Evolutionary conservation across 2,113 vertebrate genomes (phyloP).

Genomic region (Dendrocopos noguchii): DNA sequence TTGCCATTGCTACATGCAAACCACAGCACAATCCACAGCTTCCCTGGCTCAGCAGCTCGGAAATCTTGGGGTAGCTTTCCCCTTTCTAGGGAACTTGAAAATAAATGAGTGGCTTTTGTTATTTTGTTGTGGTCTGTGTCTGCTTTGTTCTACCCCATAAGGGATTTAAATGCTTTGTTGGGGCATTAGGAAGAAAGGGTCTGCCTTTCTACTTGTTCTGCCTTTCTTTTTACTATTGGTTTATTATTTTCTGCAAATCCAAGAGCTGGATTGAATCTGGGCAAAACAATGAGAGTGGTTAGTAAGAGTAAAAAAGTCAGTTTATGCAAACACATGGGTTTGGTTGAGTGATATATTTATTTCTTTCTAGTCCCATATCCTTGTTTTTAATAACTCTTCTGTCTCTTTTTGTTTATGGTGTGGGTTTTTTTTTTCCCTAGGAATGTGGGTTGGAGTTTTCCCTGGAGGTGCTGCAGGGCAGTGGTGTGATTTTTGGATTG

Average conservation of each 20-base stretch:
- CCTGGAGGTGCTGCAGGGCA: background rate
- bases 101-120: slow-evolving; percentile 68
- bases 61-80: slow-evolving; percentile 31
- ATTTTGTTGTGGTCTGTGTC: slow-evolving; percentile 64
- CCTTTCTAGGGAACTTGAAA: slow-evolving; percentile 48
- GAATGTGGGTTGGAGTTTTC: background rate
- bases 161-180: slow-evolving; percentile 63
- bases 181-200: slow-evolving; percentile 28
- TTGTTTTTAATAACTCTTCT: background rate
- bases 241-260: background rate
- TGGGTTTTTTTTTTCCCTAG: background rate
- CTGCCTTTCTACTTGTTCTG: slow-evolving; percentile 35
- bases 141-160: slow-evolving; percentile 55
- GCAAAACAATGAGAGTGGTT: background rate
- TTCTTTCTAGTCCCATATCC: background rate
- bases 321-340: background rate
- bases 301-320: background rate
- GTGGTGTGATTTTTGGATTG: slow-evolving; percentile 3
- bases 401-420: too few relatives aligned
- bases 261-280: background rate
- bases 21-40: background rate
- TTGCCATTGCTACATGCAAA: background rate
- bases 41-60: background rate
- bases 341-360: background rate
- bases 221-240: slow-evolving; percentile 34